These are phyloP conservation scores for Arothron firmamentum DNA, from an alignment of 2,113 vertebrate species.

Conservation along the genomic window DNA sequence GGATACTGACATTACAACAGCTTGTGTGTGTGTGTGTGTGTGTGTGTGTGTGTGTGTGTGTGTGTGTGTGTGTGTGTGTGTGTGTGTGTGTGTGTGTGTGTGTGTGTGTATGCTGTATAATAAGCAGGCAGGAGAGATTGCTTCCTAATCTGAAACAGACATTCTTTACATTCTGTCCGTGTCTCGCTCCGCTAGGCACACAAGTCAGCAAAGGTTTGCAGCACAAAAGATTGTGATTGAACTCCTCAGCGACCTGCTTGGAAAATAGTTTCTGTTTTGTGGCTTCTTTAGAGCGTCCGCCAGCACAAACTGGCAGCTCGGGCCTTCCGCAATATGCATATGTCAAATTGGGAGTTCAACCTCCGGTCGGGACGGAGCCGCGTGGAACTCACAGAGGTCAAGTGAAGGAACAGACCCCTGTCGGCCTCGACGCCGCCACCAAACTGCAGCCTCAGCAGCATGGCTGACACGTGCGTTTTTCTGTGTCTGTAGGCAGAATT, in stretches of 20 bases:
- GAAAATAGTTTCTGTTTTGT: slow-evolving; percentile 68
- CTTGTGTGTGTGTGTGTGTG: slow-evolving; percentile 14
- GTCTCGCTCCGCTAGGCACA: slow-evolving; percentile 38
- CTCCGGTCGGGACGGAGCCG: slow-evolving; percentile 29
- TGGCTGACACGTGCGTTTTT: slow-evolving; percentile 53
- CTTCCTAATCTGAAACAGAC: slow-evolving; percentile 38
- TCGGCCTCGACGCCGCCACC: slow-evolving; percentile 46
- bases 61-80: slow-evolving; percentile 7
- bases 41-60: too few relatives aligned
- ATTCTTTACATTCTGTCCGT: slow-evolving; percentile 44
- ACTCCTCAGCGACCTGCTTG: slow-evolving; percentile 57
- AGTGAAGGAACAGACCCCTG: slow-evolving; percentile 53
- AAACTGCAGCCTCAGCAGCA: slow-evolving; percentile 67
- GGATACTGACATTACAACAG: slow-evolving; percentile 20
- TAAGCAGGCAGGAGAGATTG: slow-evolving; percentile 25
- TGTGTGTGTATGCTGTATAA: slow-evolving; percentile 3
- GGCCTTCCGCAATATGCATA: slow-evolving; percentile 46
- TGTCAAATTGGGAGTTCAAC: slow-evolving; percentile 53
- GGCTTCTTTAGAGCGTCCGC: slow-evolving; percentile 60
- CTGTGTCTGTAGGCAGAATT: slow-evolving; percentile 69
- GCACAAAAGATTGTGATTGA: slow-evolving; percentile 55
- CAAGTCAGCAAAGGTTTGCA: slow-evolving; percentile 52
- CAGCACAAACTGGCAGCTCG: slow-evolving; percentile 67
- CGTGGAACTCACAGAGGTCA: slow-evolving; percentile 63
- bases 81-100: too few relatives aligned